Conservation (phyloP, 2,113 vertebrate species). For the Lycocorax pyrrhopterus region DNA sequence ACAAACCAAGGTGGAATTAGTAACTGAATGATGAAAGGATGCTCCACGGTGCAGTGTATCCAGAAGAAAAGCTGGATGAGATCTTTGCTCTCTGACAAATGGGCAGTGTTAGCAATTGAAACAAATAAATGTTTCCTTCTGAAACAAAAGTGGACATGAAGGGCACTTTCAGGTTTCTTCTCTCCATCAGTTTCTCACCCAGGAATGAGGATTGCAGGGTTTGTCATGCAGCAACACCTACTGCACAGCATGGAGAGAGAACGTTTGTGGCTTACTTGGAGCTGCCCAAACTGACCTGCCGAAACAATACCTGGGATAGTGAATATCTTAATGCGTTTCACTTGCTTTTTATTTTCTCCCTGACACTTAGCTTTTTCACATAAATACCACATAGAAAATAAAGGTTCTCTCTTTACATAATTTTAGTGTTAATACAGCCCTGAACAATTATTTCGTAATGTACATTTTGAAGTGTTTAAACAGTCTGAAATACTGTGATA, state of each 20-base stretch:
- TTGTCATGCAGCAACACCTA: not conserved
- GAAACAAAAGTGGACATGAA: not conserved
- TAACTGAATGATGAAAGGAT: not conserved
- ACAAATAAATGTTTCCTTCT: not conserved
- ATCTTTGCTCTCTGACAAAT: not conserved
- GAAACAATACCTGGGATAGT: not conserved
- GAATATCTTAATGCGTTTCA: not conserved
- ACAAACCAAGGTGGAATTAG: not conserved
- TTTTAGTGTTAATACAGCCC: not conserved
- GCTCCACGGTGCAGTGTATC: fast-evolving
- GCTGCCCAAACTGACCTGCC: not conserved
- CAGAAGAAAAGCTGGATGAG: not conserved
- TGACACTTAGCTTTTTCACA: not conserved
- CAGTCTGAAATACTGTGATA: not conserved
- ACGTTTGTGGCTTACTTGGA: not conserved
- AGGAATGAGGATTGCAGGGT: not conserved
- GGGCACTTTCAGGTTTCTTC: not conserved
- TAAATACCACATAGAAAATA: not conserved
- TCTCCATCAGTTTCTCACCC: not conserved
- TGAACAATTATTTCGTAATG: not conserved
- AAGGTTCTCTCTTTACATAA: not conserved
- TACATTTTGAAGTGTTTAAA: not conserved
- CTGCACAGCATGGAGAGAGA: not conserved
- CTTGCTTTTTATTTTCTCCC: not conserved
- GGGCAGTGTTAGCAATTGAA: not conserved